Conservation (phyloP, 2,888 invertebrate species). For the Aromia moschata region DNA sequence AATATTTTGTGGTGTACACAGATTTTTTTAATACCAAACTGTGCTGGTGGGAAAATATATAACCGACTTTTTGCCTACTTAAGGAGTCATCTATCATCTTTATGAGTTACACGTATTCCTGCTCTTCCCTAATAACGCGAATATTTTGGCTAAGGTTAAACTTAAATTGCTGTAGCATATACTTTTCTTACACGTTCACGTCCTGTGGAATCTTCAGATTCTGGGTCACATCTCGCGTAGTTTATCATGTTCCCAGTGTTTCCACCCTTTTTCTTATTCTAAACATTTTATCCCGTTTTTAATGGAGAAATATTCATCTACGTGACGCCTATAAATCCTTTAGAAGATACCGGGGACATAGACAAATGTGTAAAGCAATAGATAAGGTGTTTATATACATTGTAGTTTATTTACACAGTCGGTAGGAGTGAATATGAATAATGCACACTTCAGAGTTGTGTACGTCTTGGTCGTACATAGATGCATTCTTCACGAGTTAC, state of each 20-base stretch:
- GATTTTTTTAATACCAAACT: too few species aligned
- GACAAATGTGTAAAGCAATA: conserved; percentile 11
- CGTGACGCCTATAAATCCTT: conserved; percentile 14
- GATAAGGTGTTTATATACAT: conserved; percentile 20
- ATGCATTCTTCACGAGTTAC: too few species aligned
- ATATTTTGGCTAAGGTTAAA: too few species aligned
- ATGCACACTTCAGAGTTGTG: conserved; percentile 15
- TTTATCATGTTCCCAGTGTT: conserved; percentile 7
- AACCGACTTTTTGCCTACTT: too few species aligned
- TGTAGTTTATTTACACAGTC: conserved; percentile 20
- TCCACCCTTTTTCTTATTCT: conserved; percentile 3
- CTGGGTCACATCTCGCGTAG: background rate
- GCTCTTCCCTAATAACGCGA: too few species aligned
- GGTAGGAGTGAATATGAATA: conserved; percentile 16
- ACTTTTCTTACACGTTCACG: background rate
- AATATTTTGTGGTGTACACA: too few species aligned
- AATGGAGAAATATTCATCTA: conserved; percentile 10
- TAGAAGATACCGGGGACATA: conserved; percentile 1
- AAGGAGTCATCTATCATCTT: too few species aligned
- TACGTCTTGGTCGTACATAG: conserved; percentile 11
- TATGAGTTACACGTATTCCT: too few species aligned
- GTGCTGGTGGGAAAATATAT: too few species aligned
- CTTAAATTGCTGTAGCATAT: too few species aligned
- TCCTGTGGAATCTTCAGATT: background rate
- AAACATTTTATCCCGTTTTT: conserved; percentile 6